These are phyloP conservation scores for Heteromurus nitidus DNA, from an alignment of 2,888 invertebrate species.

Conservation along the genomic window DNA sequence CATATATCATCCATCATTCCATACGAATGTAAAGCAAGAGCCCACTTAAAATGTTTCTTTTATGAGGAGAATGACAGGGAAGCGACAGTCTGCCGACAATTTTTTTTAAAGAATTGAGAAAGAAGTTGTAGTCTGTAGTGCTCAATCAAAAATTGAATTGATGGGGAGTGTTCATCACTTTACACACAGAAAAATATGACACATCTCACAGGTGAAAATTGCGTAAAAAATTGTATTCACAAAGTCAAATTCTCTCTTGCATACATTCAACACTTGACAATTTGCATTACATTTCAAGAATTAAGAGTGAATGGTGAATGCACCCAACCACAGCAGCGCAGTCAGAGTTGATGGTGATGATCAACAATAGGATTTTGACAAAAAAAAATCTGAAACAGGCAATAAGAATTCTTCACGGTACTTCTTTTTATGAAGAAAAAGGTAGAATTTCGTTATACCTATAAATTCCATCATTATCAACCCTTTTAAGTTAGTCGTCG, in stretches of 20 bases:
- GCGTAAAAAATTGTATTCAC: constrained; percentile 8
- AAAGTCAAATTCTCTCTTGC: constrained; percentile 21
- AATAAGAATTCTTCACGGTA: constrained; percentile 48
- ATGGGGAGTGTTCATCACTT: too few species aligned
- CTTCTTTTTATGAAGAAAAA: constrained; percentile 11
- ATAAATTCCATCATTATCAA: constrained; percentile 39
- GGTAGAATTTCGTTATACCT: constrained; percentile 56
- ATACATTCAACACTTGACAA: constrained; percentile 11
- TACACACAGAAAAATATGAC: not conserved
- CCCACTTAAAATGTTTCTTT: not conserved
- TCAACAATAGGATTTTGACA: constrained; percentile 10
- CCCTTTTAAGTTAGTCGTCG: too few species aligned
- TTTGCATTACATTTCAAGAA: constrained; percentile 48
- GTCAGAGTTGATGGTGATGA: constrained; percentile 7
- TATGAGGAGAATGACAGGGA: not conserved
- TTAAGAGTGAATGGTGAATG: constrained; percentile 27
- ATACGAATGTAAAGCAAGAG: not conserved
- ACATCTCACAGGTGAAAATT: not conserved
- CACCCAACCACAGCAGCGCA: not conserved
- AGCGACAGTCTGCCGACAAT: constrained; percentile 12
- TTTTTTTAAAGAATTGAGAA: constrained; percentile 37
- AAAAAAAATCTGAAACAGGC: constrained; percentile 24
- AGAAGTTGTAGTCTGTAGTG: too few species aligned
- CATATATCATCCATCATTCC: constrained; percentile 52
- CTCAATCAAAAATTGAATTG: constrained; percentile 30